Percentiles rank a stretch among this genome's conserved stretches.
Evolutionary conservation across 2,113 vertebrate genomes (phyloP).

Genomic region (Platichthys stellatus): DNA sequence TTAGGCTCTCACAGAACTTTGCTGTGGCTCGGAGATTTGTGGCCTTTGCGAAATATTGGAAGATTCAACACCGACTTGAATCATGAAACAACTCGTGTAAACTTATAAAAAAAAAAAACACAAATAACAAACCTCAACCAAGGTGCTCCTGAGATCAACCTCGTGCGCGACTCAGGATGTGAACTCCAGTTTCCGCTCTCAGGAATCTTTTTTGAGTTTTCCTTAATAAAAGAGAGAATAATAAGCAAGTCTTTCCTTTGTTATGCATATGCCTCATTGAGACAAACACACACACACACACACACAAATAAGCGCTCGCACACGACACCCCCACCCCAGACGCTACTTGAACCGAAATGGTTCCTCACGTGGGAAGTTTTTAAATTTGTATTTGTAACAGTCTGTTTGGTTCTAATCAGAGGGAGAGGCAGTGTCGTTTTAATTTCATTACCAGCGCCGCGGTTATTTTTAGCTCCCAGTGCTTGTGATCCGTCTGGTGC

Average conservation of each 20-base stretch:
- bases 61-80: background rate
- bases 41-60: background rate
- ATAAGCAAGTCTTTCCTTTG: background rate
- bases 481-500: constrained; percentile 67
- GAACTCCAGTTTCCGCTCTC: background rate
- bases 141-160: background rate
- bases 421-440: constrained; percentile 52
- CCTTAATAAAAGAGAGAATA: too few species aligned
- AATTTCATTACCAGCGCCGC: constrained; percentile 66
- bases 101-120: background rate
- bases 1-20: background rate
- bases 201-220: too few species aligned
- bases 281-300: too few species aligned
- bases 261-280: background rate
- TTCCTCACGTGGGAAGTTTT: constrained; percentile 47
- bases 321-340: background rate
- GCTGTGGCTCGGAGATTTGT: background rate
- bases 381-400: constrained; percentile 57
- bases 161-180: background rate
- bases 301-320: background rate
- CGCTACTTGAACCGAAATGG: constrained; percentile 25
- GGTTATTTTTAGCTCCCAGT: constrained; percentile 66
- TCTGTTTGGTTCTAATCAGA: constrained; percentile 63
- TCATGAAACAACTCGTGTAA: background rate
- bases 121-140: background rate